Evolutionary conservation across 2,888 invertebrate species (phyloP).

Genomic region (Lasioglossum zephyrum): DNA sequence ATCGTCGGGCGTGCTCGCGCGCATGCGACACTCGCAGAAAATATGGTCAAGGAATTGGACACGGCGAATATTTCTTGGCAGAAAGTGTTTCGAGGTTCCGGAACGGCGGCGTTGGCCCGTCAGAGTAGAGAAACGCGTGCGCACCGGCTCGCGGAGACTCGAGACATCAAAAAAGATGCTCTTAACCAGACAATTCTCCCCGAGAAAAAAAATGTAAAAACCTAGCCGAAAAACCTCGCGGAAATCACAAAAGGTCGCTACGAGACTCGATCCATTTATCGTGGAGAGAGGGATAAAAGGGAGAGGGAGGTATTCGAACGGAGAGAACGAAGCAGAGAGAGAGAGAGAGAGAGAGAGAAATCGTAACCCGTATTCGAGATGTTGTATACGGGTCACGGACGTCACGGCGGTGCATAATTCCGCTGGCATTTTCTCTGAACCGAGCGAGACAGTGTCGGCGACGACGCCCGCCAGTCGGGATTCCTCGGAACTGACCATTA

Average conservation of each 20-base stretch:
- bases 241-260: not conserved
- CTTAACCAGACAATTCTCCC: not conserved
- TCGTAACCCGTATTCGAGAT: not conserved
- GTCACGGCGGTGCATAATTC: slow-evolving; percentile 28
- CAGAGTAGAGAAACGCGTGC: slow-evolving; percentile 18
- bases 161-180: slow-evolving; percentile 46
- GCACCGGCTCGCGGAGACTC: not conserved
- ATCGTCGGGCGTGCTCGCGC: not conserved
- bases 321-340: not conserved
- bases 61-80: slow-evolving; percentile 54
- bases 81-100: slow-evolving; percentile 51
- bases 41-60: slow-evolving; percentile 26
- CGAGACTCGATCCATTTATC: not conserved
- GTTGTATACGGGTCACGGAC: slow-evolving; percentile 39
- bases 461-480: slow-evolving; percentile 16
- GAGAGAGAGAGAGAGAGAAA: not conserved
- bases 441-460: slow-evolving; percentile 15
- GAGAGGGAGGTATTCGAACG: not conserved
- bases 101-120: slow-evolving; percentile 31
- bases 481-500: slow-evolving; percentile 20
- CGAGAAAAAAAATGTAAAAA: not conserved
- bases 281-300: no score
- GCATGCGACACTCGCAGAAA: slow-evolving; percentile 13
- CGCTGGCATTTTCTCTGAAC: slow-evolving; percentile 29
- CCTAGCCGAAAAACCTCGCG: not conserved